Evolutionary conservation across 1,140 invertebrate species (phyloP).

Genomic region (Myzus persicae): DNA sequence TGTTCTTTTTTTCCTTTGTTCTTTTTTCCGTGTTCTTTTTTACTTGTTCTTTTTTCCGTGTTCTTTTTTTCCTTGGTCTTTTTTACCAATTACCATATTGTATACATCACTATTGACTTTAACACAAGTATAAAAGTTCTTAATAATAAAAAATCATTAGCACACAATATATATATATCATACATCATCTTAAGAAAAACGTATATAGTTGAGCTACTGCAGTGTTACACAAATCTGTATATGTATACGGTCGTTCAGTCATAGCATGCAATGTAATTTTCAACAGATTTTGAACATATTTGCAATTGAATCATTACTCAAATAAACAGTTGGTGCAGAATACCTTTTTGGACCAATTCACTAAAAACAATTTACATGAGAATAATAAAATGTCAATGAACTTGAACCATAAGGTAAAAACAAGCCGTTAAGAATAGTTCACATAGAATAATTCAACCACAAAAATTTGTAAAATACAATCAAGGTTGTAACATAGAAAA

Average conservation of each 20-base stretch:
- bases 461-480: conserved; percentile 2
- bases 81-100: too few relatives aligned
- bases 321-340: too few relatives aligned
- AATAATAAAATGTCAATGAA: conserved; percentile 35
- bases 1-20: too few relatives aligned
- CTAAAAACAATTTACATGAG: neutral
- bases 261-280: neutral
- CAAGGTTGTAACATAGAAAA: conserved; percentile 26
- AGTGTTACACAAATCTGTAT: too few relatives aligned
- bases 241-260: neutral
- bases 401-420: neutral
- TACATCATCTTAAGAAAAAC: neutral
- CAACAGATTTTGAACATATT: neutral
- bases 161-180: neutral
- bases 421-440: neutral
- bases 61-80: too few relatives aligned
- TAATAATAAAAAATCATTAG: neutral
- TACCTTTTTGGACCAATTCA: neutral
- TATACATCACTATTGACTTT: too few relatives aligned
- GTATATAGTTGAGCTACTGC: neutral
- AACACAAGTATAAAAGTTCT: neutral
- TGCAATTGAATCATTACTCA: neutral
- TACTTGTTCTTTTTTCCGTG: too few relatives aligned
- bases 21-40: too few relatives aligned
- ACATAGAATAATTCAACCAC: conserved; percentile 3